Base-by-base conservation (phyloP, 2,888 invertebrate genomes). In the Cenopis cana region DNA sequence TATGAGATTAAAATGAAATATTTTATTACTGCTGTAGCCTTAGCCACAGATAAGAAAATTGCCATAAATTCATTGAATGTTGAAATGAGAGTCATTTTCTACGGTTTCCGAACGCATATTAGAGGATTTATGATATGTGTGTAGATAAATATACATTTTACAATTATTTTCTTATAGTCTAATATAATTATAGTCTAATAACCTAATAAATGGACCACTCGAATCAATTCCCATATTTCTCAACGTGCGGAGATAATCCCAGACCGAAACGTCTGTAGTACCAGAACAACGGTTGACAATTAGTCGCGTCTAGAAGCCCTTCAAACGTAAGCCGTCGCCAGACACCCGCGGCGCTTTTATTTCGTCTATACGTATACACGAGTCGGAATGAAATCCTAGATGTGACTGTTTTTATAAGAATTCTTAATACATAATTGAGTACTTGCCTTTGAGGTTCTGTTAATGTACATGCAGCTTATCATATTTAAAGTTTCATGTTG, bases 281-380 rank as follows among this genome's bases (percentile, higher is more conserved):
- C 36, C 86, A 86, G 84, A 84, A 79, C 82, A 79, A 77, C 77
- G 77, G 83, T 79, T 78, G 81, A 90, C 91, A 91, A 91, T 91
- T 90, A 91, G 89, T 82, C 82, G 79, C 75, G 79, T 77, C 81
- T 89, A 89, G 91, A 92, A 92, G 91, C 90, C 92, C 79, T 84
- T 85, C 84, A 86, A 83, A 80, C 78, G 79, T 91, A 92, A 91
- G 91, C 92, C 85, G 80, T 79, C 79, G 87, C 86, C 89, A 90
- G 91, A 90, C 91, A 85, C 80, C 80, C 80, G 79, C 8, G 82
- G 76, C 83, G 83, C 81, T 90, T 90, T 90, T 88, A 89, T 89
- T 89, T 89, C 85, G 85, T 82, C 84, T 87, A 78, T 84, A 61
- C 78, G 77, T 76, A 61, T 69, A 73, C 18, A 46, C 50, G 18